Evolutionary conservation across 1,140 invertebrate genomes (phyloP), one percentile per base, ranked within the genome.

Genomic region (Pemphigus obesinymphae): DNA sequence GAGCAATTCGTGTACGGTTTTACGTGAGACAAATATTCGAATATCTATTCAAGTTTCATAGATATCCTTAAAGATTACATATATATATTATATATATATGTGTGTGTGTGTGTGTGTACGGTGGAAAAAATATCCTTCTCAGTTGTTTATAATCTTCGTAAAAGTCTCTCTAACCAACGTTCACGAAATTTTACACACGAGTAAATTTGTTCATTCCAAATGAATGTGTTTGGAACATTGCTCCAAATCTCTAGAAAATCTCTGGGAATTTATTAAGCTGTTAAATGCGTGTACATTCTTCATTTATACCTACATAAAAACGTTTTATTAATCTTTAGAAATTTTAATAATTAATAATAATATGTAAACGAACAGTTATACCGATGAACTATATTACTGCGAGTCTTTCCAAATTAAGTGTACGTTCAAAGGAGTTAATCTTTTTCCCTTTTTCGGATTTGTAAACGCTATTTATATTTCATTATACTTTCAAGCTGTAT

Each of bases 21-120:
- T 70, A 70, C 68, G 68, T 70, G 68, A 70, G 68, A 70, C 68
- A 70, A 70, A 70, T 70, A 70, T 40, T 8, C 37, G 23, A 66
- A 45, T 45, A 45, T 26, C 13, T 17, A 70, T 17, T 70, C 40
- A 13, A 68, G 63, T n/a, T 10, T 13, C 13, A 45, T 2, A n/a
- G n/a, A n/a, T n/a, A n/a, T 26, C 17, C 3, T 53, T n/a, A 50
- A n/a, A n/a, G 53, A 45, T 7, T 43, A 43, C 23, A 68, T 68
- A 43, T 23, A 37, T 58, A 63, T 34, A n/a, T n/a, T 43, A 43
- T 40, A 68, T 68, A 43, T 23, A 37, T 58, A 63, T 34, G 11
- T 43, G 5, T 1, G 26, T 58, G 11, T 4, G 3, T 37, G 20
- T n/a, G 34, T 66, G 6, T 23, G 34, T n/a, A 43, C 37, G n/a